A percentile compares a stretch with the other conserved stretches of the same genome.
phyloP scores from a whole-genome alignment of 2,113 vertebrate genomes.

The Myrmecophaga tridactyla region DNA sequence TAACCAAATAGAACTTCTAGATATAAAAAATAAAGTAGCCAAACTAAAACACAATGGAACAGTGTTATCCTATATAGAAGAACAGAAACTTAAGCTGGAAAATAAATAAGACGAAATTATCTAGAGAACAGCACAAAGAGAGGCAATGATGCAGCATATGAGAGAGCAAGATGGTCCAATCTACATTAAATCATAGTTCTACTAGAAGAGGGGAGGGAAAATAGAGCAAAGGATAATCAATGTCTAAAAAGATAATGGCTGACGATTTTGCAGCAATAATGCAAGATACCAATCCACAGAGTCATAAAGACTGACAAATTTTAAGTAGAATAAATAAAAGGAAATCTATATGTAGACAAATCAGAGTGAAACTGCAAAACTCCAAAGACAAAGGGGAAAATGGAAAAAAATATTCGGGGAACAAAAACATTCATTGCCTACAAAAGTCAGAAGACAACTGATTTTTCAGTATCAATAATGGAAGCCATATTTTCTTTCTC shows the following conservation, averaged over 20 bases:
- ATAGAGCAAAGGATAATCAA: fast-evolving
- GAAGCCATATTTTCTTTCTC: too few relatives aligned
- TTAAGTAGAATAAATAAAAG: background rate
- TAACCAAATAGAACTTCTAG: background rate
- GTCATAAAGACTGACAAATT: background rate
- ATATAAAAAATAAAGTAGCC: background rate
- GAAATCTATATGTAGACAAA: background rate
- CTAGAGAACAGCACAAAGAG: background rate
- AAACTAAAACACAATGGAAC: background rate
- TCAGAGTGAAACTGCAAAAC: background rate
- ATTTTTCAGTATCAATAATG: too few relatives aligned
- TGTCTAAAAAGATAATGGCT: background rate
- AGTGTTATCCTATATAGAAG: background rate
- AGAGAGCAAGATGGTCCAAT: fast-evolving
- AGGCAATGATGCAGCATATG: background rate
- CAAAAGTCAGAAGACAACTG: too few relatives aligned
- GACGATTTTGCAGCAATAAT: background rate
- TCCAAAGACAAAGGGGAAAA: background rate
- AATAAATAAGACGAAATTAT: background rate
- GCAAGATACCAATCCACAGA: background rate
- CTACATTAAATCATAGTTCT: too few relatives aligned
- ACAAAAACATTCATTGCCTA: background rate
- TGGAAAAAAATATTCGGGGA: background rate
- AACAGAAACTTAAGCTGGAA: background rate
- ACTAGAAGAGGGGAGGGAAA: fast-evolving